These are phyloP conservation scores for Nephila pilipes DNA, from an alignment of 1,140 invertebrate genomes.

Conservation along the genomic window DNA sequence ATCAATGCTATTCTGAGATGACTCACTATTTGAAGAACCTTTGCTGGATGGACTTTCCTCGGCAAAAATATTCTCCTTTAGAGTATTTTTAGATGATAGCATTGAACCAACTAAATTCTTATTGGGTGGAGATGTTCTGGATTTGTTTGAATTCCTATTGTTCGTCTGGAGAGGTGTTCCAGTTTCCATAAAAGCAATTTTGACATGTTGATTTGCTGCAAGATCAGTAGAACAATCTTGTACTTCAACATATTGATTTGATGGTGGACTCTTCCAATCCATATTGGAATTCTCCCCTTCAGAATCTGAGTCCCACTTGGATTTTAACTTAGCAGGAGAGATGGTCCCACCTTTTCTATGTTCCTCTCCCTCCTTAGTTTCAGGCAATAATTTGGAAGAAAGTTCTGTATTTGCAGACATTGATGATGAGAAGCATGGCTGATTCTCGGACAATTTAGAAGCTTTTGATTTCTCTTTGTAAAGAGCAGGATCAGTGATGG, in stretches of 20 bases:
- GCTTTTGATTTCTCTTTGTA: background rate
- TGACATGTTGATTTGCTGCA: background rate
- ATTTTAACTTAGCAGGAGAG: conserved; percentile 63
- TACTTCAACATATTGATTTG: conserved; percentile 18
- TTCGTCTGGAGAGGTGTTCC: background rate
- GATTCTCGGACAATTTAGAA: background rate
- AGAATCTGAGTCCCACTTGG: conserved; percentile 77
- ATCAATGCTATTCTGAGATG: background rate
- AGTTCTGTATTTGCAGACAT: background rate
- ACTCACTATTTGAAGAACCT: background rate
- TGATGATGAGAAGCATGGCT: background rate
- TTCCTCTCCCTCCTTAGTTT: background rate
- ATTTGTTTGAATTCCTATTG: background rate
- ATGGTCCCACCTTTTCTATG: background rate
- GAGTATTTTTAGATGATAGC: background rate
- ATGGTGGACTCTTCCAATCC: conserved; percentile 41
- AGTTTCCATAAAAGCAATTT: background rate
- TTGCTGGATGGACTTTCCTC: background rate
- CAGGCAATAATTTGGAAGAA: background rate
- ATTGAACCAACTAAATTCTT: background rate
- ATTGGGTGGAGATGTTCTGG: background rate
- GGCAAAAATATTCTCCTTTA: background rate
- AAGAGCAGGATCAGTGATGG: background rate
- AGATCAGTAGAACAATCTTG: background rate
- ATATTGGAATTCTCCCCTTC: conserved; percentile 52